Conservation (phyloP, 2,113 vertebrate genomes). For the Ivindomyrus marchei region DNA sequence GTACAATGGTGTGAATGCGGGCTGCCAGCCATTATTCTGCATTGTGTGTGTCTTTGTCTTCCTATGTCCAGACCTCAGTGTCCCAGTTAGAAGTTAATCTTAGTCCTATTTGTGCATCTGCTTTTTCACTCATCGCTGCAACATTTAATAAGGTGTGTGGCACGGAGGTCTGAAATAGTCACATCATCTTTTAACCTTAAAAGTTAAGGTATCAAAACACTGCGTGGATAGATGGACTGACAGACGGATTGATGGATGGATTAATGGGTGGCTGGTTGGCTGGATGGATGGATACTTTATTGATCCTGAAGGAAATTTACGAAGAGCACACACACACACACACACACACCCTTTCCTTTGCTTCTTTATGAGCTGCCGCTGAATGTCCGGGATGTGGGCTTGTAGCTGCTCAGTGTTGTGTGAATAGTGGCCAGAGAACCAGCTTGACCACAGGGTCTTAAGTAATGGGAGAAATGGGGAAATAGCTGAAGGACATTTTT, state of each 20-base stretch:
- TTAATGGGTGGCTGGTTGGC: too few relatives aligned
- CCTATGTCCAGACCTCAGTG: background rate
- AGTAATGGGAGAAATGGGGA: background rate
- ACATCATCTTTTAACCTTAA: background rate
- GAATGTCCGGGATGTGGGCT: background rate
- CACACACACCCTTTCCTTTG: background rate
- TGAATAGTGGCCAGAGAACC: background rate
- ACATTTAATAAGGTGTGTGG: background rate
- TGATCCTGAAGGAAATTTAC: background rate
- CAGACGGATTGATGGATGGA: background rate
- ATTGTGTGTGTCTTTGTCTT: background rate
- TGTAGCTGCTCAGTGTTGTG: background rate
- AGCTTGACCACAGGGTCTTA: background rate
- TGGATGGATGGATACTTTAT: background rate
- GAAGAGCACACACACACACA: background rate
- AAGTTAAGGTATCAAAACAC: background rate
- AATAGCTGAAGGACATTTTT: background rate
- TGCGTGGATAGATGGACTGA: background rate
- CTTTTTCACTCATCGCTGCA: background rate
- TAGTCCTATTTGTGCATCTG: background rate
- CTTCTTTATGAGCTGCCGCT: background rate
- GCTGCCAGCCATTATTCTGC: background rate
- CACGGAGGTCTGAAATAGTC: background rate
- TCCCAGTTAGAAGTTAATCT: background rate
- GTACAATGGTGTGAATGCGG: slow-evolving; percentile 45